phyloP scores from a whole-genome alignment of 2,113 vertebrate genomes.

The Ophthalmolycus amberensis region DNA sequence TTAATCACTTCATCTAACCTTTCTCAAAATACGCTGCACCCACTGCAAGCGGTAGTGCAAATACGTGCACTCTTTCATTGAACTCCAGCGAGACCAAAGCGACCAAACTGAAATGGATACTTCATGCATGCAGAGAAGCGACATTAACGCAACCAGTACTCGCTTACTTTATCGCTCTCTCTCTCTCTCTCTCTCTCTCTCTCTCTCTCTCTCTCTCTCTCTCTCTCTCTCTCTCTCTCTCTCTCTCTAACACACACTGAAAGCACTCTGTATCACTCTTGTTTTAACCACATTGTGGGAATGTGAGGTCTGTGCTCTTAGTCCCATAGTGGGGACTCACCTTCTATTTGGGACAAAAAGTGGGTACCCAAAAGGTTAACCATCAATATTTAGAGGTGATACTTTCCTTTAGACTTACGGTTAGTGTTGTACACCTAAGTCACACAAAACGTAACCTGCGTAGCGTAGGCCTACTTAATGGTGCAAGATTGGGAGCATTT shows the following conservation, averaged over 20 bases:
- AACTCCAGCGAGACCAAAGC: not conserved
- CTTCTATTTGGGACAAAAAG: not conserved
- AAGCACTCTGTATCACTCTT: not conserved
- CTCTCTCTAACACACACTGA: not conserved
- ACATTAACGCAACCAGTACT: not conserved
- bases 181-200: too few species aligned
- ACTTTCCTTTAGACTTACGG: not conserved
- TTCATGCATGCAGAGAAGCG: not conserved
- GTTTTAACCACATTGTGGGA: not conserved
- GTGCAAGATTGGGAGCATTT: not conserved
- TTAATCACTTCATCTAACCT: slow-evolving; percentile 60
- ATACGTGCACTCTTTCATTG: not conserved
- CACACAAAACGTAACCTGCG: too few species aligned
- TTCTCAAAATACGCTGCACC: not conserved
- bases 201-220: too few species aligned
- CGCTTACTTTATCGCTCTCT: not conserved
- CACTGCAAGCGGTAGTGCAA: not conserved
- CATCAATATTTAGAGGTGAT: not conserved
- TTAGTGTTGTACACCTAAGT: not conserved
- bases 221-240: fast-evolving
- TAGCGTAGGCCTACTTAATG: not conserved
- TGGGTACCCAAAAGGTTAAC: not conserved
- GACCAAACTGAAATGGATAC: not conserved
- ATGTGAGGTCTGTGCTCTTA: too few species aligned
- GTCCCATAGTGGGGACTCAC: not conserved